These are phyloP conservation scores for Oscheius onirici DNA, from an alignment of 2,888 invertebrate genomes.

Conservation along the genomic window DNA sequence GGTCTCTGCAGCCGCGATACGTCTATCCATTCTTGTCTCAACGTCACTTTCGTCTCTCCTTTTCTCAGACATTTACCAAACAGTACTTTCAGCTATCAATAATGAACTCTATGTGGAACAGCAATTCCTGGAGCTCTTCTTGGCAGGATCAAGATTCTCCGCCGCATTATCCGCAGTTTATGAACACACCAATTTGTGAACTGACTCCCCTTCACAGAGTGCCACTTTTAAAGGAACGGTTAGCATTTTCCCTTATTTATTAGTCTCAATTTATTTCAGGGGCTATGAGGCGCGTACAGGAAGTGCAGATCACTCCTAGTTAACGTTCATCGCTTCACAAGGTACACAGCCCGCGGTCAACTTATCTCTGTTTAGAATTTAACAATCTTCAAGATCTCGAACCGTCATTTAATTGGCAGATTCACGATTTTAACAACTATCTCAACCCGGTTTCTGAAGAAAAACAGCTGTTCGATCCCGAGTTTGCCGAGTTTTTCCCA, in stretches of 20 bases:
- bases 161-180: neutral
- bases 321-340: neutral
- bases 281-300: slow-evolving; percentile 29
- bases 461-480: neutral
- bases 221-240: slow-evolving; percentile 10
- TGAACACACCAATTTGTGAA: neutral
- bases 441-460: neutral
- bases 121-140: neutral
- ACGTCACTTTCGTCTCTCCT: neutral
- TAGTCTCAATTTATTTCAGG: neutral
- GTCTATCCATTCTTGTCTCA: too few species aligned
- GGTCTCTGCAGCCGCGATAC: neutral
- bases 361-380: neutral
- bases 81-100: neutral
- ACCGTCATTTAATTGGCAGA: slow-evolving; percentile 21
- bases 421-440: slow-evolving; percentile 2
- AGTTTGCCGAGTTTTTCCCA: slow-evolving; percentile 21
- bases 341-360: neutral
- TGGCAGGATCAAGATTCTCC: neutral
- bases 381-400: slow-evolving; percentile 3
- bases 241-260: neutral
- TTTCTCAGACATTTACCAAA: neutral
- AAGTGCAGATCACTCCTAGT: slow-evolving; percentile 29
- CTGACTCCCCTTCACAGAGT: slow-evolving; percentile 2
- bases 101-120: slow-evolving; percentile 5